A percentile compares a stretch with the other conserved stretches of the same genome.
phyloP scores from a whole-genome alignment of 2,113 vertebrate genomes.

The Gopherus evgoodei region DNA sequence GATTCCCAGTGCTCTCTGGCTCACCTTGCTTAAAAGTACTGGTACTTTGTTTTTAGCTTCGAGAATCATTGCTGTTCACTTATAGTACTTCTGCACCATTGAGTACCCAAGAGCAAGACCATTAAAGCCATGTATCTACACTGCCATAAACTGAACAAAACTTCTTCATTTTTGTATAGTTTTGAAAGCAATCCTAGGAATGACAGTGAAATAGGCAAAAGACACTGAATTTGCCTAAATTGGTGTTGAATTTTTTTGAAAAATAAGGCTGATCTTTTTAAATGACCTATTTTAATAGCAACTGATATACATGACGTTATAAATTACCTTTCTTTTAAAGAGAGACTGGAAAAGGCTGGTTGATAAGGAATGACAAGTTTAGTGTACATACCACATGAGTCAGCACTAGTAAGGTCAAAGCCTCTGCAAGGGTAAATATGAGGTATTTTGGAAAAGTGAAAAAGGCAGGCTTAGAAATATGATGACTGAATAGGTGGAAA shows the following conservation, averaged over 20 bases:
- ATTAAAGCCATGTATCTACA: not conserved
- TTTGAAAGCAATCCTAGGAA: not conserved
- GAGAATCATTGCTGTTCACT: not conserved
- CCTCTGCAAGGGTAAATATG: not conserved
- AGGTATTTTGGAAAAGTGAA: not conserved
- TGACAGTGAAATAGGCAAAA: not conserved
- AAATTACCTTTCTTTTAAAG: not conserved
- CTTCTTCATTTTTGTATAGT: not conserved
- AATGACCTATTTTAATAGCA: not conserved
- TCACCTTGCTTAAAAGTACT: not conserved
- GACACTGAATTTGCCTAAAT: not conserved
- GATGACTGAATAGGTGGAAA: rapidly evolving
- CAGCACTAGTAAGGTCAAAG: not conserved
- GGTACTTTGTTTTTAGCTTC: slow-evolving; percentile 22
- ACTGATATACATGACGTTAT: too few species aligned
- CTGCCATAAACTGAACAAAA: not conserved
- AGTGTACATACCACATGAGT: not conserved
- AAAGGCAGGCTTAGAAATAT: not conserved
- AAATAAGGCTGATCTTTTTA: not conserved
- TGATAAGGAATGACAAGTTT: not conserved
- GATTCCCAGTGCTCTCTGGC: not conserved
- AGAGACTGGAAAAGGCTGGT: not conserved
- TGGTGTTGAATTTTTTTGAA: not conserved
- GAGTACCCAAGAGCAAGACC: not conserved
- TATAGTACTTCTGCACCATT: not conserved